A percentile compares a stretch with the other conserved stretches of the same genome.
Evolutionary conservation across 1,140 invertebrate species (phyloP).

Genomic region (Magallana angulata): DNA sequence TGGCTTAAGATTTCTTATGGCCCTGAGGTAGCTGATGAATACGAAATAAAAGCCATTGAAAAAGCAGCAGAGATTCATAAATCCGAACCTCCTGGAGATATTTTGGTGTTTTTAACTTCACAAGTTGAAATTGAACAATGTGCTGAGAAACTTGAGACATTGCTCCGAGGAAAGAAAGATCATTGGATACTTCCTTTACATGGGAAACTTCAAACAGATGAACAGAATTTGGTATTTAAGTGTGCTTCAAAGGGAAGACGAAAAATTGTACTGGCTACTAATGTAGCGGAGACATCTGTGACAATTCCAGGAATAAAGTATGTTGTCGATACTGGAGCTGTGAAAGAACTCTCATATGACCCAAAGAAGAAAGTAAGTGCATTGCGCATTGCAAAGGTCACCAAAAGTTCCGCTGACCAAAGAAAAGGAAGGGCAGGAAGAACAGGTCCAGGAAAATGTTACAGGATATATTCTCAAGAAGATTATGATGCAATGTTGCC

Average conservation of each 20-base stretch:
- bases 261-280: constrained; percentile 78
- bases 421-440: constrained; percentile 76
- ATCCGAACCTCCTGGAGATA: constrained; percentile 92
- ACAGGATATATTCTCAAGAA: constrained; percentile 71
- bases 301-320: constrained; percentile 76
- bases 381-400: constrained; percentile 64
- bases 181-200: constrained; percentile 87
- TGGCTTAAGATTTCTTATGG: constrained; percentile 91
- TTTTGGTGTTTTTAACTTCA: constrained; percentile 95
- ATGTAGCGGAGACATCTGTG: constrained; percentile 78
- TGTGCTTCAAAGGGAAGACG: constrained; percentile 59
- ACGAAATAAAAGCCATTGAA: constrained; percentile 95
- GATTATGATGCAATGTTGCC: constrained; percentile 65
- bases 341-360: constrained; percentile 74
- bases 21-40: constrained; percentile 87
- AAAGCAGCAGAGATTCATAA: constrained; percentile 97
- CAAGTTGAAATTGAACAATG: constrained; percentile 74
- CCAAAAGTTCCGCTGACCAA: constrained; percentile 74
- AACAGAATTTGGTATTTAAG: constrained; percentile 87
- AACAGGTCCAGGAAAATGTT: constrained; percentile 71
- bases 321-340: constrained; percentile 77
- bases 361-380: constrained; percentile 69
- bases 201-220: constrained; percentile 95
- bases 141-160: constrained; percentile 58
- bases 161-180: constrained; percentile 43